A percentile compares a stretch with the other conserved stretches of the same genome.
Conservation (phyloP, 2,888 invertebrate genomes). For the Andricus quercusramuli region DNA sequence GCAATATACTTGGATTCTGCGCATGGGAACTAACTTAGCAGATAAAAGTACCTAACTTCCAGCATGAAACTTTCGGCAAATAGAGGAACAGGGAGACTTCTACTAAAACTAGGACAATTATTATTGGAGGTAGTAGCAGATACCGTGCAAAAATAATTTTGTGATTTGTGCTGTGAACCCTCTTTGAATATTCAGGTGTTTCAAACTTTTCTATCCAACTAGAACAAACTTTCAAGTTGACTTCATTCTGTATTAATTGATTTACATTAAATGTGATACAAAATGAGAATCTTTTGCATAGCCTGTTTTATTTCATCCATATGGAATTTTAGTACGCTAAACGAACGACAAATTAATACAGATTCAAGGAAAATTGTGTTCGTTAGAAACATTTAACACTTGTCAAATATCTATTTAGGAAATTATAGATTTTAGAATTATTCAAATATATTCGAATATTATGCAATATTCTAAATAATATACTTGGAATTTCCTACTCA, state of each 20-base stretch:
- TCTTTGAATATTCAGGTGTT: background rate
- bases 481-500: no score
- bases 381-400: no score
- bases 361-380: no score
- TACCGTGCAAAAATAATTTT: background rate
- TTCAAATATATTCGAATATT: no score
- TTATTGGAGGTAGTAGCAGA: background rate
- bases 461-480: no score
- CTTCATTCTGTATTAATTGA: background rate
- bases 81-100: slow-evolving; percentile 12
- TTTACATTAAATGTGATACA: background rate
- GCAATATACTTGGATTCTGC: slow-evolving; percentile 36
- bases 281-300: no score
- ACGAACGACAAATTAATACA: no score
- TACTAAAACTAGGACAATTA: slow-evolving; percentile 34
- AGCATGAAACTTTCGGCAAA: slow-evolving; percentile 24
- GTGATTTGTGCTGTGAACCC: background rate
- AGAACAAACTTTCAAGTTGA: background rate
- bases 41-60: slow-evolving; percentile 40
- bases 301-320: no score
- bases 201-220: background rate
- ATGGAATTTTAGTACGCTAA: no score
- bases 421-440: no score
- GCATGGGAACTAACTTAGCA: slow-evolving; percentile 18
- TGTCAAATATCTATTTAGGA: no score